phyloP scores from a whole-genome alignment of 2,888 invertebrate genomes.

The Cantharis flavilabris region DNA sequence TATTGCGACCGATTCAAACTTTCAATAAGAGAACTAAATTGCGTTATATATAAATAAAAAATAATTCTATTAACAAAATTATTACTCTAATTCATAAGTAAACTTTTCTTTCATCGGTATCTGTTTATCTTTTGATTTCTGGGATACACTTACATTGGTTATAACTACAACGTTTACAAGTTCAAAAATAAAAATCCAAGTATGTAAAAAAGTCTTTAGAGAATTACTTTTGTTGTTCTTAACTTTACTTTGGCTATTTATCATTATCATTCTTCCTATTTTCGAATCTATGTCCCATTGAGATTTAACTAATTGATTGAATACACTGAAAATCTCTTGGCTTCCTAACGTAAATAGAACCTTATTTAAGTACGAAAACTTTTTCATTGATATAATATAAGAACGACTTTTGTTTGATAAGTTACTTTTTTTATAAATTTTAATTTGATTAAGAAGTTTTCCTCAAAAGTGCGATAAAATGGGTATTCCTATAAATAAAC shows the following conservation, averaged over 20 bases:
- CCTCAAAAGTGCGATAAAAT: too few relatives aligned
- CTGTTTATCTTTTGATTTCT: not conserved
- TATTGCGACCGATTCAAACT: not conserved
- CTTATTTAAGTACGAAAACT: not conserved
- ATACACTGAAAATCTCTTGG: constrained; percentile 36
- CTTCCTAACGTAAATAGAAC: constrained; percentile 16
- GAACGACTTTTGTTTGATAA: not conserved
- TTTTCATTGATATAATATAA: not conserved
- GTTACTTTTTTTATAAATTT: not conserved
- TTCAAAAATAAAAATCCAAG: not conserved
- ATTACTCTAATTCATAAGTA: not conserved
- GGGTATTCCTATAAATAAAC: too few relatives aligned
- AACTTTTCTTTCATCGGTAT: not conserved
- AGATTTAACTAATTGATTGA: constrained; percentile 41
- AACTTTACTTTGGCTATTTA: constrained; percentile 34
- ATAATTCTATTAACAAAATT: not conserved
- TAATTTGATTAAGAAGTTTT: not conserved
- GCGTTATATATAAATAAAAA: not conserved
- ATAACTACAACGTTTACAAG: not conserved
- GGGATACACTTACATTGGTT: not conserved
- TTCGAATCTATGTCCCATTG: constrained; percentile 33
- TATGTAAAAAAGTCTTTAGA: constrained; percentile 13
- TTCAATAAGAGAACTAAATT: not conserved
- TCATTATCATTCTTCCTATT: constrained; percentile 40
- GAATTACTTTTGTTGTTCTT: constrained; percentile 27